Conservation (phyloP, 2,888 invertebrate genomes). For the Leptopterna dolabrata region DNA sequence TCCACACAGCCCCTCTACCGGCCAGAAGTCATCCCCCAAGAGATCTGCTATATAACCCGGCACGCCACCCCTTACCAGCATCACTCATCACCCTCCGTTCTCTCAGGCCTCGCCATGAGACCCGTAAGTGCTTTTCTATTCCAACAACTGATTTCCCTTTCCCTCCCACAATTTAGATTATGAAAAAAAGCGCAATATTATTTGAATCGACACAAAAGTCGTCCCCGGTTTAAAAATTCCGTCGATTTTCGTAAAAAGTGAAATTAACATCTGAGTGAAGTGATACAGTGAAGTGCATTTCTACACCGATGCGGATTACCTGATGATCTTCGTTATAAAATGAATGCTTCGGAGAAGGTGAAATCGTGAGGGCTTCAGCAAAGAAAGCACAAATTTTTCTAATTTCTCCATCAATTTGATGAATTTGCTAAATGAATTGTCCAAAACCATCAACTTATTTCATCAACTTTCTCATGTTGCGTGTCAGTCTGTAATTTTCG, state of each 20-base stretch:
- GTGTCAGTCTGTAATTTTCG: neutral
- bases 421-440: no score
- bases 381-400: neutral
- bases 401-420: no score
- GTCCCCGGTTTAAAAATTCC: neutral
- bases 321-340: neutral
- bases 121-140: constrained; percentile 23
- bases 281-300: constrained; percentile 29
- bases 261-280: constrained; percentile 25
- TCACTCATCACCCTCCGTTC: constrained; percentile 29
- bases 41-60: constrained; percentile 31
- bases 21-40: neutral
- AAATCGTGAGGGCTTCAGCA: neutral
- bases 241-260: neutral
- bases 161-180: neutral
- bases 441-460: no score
- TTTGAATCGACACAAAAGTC: neutral
- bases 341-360: neutral
- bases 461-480: neutral
- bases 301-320: neutral
- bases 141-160: neutral
- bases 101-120: constrained; percentile 43
- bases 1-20: neutral
- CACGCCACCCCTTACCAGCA: constrained; percentile 14
- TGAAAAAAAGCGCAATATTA: neutral